These are phyloP conservation scores for Saguinus imperator DNA, from an alignment of 2,113 vertebrate species.

Conservation along the genomic window DNA sequence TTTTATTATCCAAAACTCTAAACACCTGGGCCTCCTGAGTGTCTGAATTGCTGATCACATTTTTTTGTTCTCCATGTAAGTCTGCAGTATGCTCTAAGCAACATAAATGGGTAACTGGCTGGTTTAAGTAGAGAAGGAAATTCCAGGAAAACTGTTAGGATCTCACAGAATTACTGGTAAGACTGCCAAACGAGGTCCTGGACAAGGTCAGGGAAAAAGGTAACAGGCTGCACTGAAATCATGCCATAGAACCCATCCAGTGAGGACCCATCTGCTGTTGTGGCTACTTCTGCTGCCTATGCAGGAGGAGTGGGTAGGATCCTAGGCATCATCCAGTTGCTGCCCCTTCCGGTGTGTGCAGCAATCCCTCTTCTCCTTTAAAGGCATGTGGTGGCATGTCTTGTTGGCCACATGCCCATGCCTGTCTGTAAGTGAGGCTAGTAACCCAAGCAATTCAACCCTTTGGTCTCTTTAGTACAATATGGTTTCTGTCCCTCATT, in stretches of 20 bases:
- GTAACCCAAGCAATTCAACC: not conserved
- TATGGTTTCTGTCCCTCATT: not conserved
- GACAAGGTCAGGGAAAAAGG: not conserved
- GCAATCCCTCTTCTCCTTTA: not conserved
- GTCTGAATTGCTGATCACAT: not conserved
- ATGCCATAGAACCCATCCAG: not conserved
- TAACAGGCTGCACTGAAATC: not conserved
- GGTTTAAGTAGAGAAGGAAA: conserved; percentile 13
- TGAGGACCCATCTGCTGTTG: not conserved
- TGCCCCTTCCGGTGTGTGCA: not conserved
- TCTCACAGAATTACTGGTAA: not conserved
- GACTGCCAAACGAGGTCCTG: not conserved
- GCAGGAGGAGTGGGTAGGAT: too few species aligned
- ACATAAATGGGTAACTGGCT: not conserved
- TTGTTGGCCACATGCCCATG: not conserved
- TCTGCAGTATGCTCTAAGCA: not conserved
- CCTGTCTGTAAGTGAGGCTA: not conserved
- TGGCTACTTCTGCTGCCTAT: not conserved
- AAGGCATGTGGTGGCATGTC: not conserved
- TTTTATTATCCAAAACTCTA: not conserved
- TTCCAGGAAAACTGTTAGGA: not conserved
- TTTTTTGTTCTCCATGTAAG: not conserved
- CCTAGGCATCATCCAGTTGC: not conserved
- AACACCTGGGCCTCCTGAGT: not conserved
- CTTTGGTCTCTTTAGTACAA: not conserved